phyloP scores from a whole-genome alignment of 2,888 invertebrate genomes.

The Melikaiella ostensackeni region DNA sequence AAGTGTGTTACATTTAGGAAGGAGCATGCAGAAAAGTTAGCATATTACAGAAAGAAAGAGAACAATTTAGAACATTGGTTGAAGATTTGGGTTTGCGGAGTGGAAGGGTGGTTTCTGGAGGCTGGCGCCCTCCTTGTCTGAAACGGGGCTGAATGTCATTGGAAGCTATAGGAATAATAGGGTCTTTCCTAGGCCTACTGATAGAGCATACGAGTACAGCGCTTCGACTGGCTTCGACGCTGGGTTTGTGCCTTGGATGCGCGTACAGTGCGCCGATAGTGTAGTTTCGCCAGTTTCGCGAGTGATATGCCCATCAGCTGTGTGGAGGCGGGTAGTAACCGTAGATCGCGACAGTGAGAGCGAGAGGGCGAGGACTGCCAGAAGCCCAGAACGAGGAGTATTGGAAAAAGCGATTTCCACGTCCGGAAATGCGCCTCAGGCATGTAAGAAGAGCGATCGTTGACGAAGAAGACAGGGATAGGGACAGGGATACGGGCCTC shows the following conservation, averaged over 20 bases:
- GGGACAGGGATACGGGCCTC: constrained; percentile 61
- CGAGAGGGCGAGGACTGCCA: constrained; percentile 19
- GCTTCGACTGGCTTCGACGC: constrained; percentile 60
- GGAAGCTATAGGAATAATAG: constrained; percentile 1
- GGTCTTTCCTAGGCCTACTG: constrained; percentile 58
- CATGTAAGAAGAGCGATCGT: constrained; percentile 49
- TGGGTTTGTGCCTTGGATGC: constrained; percentile 69
- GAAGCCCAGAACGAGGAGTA: constrained; percentile 17
- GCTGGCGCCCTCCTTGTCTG: constrained; percentile 66
- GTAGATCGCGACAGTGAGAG: constrained; percentile 15
- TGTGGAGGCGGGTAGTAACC: constrained; percentile 39
- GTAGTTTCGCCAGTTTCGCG: constrained; percentile 40
- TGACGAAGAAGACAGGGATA: constrained; percentile 44
- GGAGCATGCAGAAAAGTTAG: constrained; percentile 6
- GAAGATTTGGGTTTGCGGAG: constrained; percentile 4
- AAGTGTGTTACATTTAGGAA: constrained; percentile 13
- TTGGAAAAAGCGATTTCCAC: constrained; percentile 48
- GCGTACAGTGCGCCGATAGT: constrained; percentile 57
- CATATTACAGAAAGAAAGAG: neutral
- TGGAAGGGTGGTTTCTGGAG: constrained; percentile 35
- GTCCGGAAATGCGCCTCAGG: constrained; percentile 55
- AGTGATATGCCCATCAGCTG: constrained; percentile 54
- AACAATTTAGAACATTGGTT: neutral
- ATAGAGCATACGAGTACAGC: constrained; percentile 53
- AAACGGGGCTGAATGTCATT: constrained; percentile 34